Base-by-base conservation (phyloP, 2,888 invertebrate species). In the Ichneumoninae sp. region DNA sequence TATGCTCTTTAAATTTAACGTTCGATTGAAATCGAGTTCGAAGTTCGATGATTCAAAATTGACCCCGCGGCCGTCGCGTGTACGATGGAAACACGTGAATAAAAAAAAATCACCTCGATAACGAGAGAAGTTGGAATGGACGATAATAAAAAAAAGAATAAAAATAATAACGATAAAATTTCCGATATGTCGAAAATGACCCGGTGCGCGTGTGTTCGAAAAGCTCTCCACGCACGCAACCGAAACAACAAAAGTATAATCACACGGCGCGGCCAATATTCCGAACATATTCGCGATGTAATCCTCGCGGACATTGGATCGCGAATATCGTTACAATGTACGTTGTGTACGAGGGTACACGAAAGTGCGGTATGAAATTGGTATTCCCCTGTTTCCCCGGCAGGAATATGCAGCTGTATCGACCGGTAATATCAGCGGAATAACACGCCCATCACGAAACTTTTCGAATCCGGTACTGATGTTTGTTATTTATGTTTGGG, bases 311-410 rank as follows among this genome's bases (percentile, higher is more conserved):
- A 84, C 74, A 71, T 74, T 82, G 79, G 50, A 82, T 3, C 50
- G 40, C 74, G 70, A 44, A 79, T 71, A 79, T 85, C 75, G 82
- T 79, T 85, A 60, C 50, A 63, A 79, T 63, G 60, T 70, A 71
- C 40, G 78, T 50, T 69, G 81, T 44, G 69, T 47, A 74, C 65
- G 36, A 57, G 73, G 50, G 68, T 70, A 76, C 70, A 63, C 47
- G 75, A 63, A 22, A 40, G 81, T 82, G 82, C 79, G 60, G 75
- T 85, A 75, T 65, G 70, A 85, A 85, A 85, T 85, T 82, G 79
- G 71, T 85, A 83, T 82, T 79, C 75, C 85, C 82, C 66, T 70
- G 60, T 79, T 82, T 65, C 57, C 65, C 65, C 60, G 22, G 66
- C 26, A 30, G 30, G 16, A 47, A 69, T 52, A 36, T 36, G 73